Base-by-base conservation (phyloP, 2,797 vertebrate genomes). In the Dromococcyx pavoninus region DNA sequence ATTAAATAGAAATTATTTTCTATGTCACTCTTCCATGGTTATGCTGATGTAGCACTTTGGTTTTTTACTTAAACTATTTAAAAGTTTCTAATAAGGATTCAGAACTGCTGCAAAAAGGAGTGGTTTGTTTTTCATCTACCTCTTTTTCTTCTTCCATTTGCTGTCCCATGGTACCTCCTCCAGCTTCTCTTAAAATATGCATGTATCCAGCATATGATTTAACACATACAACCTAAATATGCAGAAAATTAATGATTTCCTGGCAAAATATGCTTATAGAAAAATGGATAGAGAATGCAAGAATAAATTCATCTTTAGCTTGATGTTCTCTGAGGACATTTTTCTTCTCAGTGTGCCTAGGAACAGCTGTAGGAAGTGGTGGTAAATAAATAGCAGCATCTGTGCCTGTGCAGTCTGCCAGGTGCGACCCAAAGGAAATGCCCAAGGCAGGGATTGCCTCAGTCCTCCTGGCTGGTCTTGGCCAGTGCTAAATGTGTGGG, bases 391-490 rank as follows among this genome's bases (percentile, higher is more conserved):
- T 2, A 10, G 22, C 50, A 53, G 21, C 51, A 35, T 67, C 69
- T 46, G 58, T 50, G 62, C 28, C 37, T 0, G 0, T 1, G 3
- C 16, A 33, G 54, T 60, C 66, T 56, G 28, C 28, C 1, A 2
- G 10, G 3, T 21, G 30, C 22, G 67, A 75, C 21, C 24, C 4
- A 17, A 17, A 11, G n/a, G 57, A 35, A 43, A 19, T 24, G 23
- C 12, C 60, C 0, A 0, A 9, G n/a, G 11, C 57, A 23, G 53
- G 46, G 13, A 46, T n/a, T 65, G 72, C 51, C 27, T 19, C 2
- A 1, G 13, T 50, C 30, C 48, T 33, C 17, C 11, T 2, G 3
- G 23, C 10, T 62, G 25, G 39, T 32, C 21, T 46, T 53, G 44
- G 39, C 64, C 37, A 9, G 10, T 7, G 19, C 27, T 71, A 41